These are phyloP conservation scores for Lasioglossum figueresi DNA, from an alignment of 2,888 invertebrate species.

Conservation along the genomic window DNA sequence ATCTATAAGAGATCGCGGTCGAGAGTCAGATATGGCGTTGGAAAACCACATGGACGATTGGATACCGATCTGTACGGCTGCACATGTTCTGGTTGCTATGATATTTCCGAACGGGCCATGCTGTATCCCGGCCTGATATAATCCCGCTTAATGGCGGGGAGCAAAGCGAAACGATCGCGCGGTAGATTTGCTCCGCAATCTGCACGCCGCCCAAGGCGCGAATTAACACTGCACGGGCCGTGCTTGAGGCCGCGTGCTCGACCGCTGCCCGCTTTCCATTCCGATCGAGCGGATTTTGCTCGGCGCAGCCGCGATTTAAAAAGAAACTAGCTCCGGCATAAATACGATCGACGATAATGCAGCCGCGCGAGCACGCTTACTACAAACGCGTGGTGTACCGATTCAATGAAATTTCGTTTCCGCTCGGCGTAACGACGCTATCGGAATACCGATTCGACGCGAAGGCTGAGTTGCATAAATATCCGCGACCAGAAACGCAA, in stretches of 20 bases:
- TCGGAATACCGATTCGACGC: slow-evolving; percentile 40
- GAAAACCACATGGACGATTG: not conserved
- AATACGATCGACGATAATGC: slow-evolving; percentile 27
- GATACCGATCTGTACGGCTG: not conserved
- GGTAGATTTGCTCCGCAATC: slow-evolving; percentile 28
- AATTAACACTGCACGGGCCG: slow-evolving; percentile 43
- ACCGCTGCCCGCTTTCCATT: slow-evolving; percentile 61
- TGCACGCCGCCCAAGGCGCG: slow-evolving; percentile 47
- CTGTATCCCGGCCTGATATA: not conserved
- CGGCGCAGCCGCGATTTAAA: slow-evolving; percentile 32
- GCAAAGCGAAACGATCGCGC: slow-evolving; percentile 18
- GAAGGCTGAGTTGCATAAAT: slow-evolving; percentile 51
- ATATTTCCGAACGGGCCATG: not conserved
- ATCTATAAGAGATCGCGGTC: not conserved
- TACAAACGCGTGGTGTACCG: slow-evolving; percentile 18
- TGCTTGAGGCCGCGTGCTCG: slow-evolving; percentile 33
- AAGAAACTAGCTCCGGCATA: slow-evolving; percentile 31
- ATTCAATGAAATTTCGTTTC: slow-evolving; percentile 57
- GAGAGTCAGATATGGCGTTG: not conserved
- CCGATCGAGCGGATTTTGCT: slow-evolving; percentile 56
- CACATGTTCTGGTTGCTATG: not conserved
- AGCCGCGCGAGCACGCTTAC: slow-evolving; percentile 26
- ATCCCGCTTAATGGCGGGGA: slow-evolving; percentile 2
- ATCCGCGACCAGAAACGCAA: slow-evolving; percentile 43
- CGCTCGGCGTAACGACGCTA: slow-evolving; percentile 37